Base-by-base conservation (phyloP, 2,888 invertebrate species). In the Pherbina coryleti region DNA sequence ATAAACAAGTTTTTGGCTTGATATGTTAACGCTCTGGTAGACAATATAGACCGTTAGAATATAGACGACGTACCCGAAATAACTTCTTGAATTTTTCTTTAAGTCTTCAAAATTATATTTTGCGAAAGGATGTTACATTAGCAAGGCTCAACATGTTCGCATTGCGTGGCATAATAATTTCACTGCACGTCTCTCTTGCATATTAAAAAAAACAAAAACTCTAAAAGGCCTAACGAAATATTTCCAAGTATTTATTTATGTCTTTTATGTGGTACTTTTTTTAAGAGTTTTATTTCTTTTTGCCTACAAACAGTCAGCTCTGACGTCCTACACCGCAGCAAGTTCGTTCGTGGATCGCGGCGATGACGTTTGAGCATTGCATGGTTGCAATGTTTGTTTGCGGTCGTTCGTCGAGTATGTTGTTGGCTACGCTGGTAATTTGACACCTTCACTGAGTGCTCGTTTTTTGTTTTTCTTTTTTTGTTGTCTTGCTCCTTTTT, bases 371-470 rank as follows among this genome's bases (percentile, higher is more conserved):
- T 5, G 4, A 25, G 1, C 25, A 25, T 14, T 25, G 22, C 22
- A 5, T 19, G 25, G 22, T 4, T 31, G 64, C 31, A 14, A 28
- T 28, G 11, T 28, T 14, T 31, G 28, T 31, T 7, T 9, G n/a
- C 67, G 19, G 44, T 34, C 4, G 17, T 37, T 22, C 31, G 17
- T 22, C 53, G 25, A 28, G 51, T 14, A 37, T 14, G 51, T 7
- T 28, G 73, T 57, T 71, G 60, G 62, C 17, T 49, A 22, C 17
- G 44, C 44, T 31, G 60, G 84, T 81, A 77, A 84, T 81, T 82
- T 82, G 83, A 84, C 84, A 84, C 84, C 84, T 83, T 79, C 78
- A 53, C 73, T 49, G 72, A 34, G 49, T 44, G 62, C 72, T 49
- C n/a, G 7, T 49, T 44, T 28, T 49, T 28, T n/a, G n/a, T n/a